phyloP scores from a whole-genome alignment of 2,797 vertebrate species.

The Hyperoplus immaculatus region DNA sequence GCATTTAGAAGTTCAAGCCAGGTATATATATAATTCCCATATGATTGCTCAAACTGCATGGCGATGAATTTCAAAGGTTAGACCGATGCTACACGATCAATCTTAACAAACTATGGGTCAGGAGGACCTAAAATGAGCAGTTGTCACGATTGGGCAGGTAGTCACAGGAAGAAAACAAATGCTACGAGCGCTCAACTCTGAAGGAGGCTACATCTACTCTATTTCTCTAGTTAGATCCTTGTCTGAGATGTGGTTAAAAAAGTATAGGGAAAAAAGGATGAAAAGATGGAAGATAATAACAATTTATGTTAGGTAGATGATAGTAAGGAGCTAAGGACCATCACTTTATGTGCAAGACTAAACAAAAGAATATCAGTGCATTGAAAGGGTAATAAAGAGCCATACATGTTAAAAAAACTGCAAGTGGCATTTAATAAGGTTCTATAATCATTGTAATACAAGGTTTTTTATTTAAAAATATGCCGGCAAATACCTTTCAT shows the following conservation, averaged over 20 bases:
- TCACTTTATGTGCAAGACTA: not conserved
- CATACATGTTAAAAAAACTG: not conserved
- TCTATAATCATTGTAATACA: not conserved
- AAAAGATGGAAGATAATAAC: not conserved
- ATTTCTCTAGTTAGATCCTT: constrained; percentile 10
- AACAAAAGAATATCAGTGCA: constrained; percentile 24
- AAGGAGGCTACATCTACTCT: constrained; percentile 26
- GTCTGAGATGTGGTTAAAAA: not conserved
- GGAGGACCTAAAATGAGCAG: constrained; percentile 12
- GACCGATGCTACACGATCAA: constrained; percentile 5
- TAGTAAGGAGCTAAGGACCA: constrained; percentile 34
- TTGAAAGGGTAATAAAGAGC: constrained; percentile 14
- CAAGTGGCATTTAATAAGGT: not conserved
- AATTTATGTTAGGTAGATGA: constrained; percentile 1
- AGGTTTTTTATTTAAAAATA: not conserved
- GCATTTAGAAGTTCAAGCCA: not conserved
- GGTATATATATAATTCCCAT: not conserved
- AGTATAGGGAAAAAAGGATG: not conserved
- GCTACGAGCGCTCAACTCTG: not conserved
- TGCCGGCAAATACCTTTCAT: not conserved
- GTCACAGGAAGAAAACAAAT: constrained; percentile 8
- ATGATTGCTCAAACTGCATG: not conserved
- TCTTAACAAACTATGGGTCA: not conserved
- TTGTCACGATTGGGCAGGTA: constrained; percentile 17
- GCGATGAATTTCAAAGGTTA: constrained; percentile 52